phyloP scores from a whole-genome alignment of 2,113 vertebrate genomes.

The Macquaria australasica region DNA sequence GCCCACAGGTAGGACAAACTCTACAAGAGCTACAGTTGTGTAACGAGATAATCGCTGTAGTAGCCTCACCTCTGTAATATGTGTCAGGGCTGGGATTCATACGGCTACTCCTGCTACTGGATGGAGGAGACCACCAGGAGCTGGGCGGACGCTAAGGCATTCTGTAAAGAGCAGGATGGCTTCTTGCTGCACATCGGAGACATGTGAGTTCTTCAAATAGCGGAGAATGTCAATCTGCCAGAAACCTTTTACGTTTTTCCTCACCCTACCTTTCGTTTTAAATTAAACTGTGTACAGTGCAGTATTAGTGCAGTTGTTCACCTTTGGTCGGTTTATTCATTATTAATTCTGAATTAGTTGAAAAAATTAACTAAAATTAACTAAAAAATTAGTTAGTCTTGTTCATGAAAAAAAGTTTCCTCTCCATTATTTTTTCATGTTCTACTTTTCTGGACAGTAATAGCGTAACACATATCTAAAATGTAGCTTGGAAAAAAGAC shows the following conservation, averaged over 20 bases:
- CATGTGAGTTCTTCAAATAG: constrained; percentile 71
- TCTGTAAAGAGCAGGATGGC: constrained; percentile 73
- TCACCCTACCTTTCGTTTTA: no score
- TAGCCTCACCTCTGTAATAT: not conserved
- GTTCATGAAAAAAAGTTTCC: no score
- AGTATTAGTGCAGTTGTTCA: no score
- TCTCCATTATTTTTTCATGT: no score
- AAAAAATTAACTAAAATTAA: no score
- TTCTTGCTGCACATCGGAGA: constrained; percentile 83
- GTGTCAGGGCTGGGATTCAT: constrained; percentile 84
- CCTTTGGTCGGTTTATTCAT: no score
- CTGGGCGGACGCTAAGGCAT: constrained; percentile 80
- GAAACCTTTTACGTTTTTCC: no score
- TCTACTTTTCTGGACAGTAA: no score
- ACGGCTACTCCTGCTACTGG: constrained; percentile 85
- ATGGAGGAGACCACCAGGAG: constrained; percentile 77
- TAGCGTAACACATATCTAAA: not conserved
- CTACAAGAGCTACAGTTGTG: not conserved
- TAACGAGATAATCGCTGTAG: not conserved
- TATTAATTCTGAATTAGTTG: no score
- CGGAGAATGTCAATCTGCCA: no score
- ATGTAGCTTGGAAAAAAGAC: not conserved
- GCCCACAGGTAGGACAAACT: constrained; percentile 75
- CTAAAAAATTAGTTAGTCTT: no score
- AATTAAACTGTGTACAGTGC: no score